Evolutionary conservation across 35 echinoderm and acorn worm species (phyloP).

Genomic region (Lytechinus pictus): DNA sequence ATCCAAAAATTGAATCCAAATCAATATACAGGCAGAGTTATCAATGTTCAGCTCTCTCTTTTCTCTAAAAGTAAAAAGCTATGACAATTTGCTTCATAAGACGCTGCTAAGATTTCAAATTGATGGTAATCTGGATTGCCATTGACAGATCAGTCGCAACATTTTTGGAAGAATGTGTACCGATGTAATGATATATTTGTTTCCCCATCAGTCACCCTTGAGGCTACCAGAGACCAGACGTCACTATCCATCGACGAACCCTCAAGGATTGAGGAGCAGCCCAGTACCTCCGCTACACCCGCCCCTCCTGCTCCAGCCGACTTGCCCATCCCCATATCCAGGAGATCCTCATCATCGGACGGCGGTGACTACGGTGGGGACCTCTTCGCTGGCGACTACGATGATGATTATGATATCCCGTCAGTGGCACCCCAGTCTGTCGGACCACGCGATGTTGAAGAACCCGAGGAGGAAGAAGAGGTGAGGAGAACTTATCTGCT

Average conservation of each 20-base stretch:
- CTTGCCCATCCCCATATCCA: constrained; percentile 72
- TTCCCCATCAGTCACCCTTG: not conserved
- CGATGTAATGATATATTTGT: too few species aligned
- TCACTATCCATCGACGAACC: constrained; percentile 53
- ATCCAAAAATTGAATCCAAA: too few species aligned
- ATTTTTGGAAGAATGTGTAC: too few species aligned
- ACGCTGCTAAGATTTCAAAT: too few species aligned
- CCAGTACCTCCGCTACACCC: constrained; percentile 61
- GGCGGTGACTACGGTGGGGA: constrained; percentile 74
- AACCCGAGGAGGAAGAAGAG: constrained; percentile 80
- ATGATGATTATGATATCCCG: constrained; percentile 93
- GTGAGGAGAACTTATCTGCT: not conserved
- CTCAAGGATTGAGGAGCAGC: constrained; percentile 49
- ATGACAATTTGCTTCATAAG: too few species aligned
- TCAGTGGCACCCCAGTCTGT: constrained; percentile 75
- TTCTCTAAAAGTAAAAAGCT: too few species aligned
- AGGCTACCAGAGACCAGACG: constrained; percentile 37
- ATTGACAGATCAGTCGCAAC: too few species aligned
- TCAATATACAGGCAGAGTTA: too few species aligned
- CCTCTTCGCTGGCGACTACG: constrained; percentile 75
- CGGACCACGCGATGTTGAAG: constrained; percentile 40
- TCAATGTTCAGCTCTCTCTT: too few species aligned
- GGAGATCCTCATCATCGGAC: constrained; percentile 69
- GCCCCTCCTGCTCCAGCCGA: constrained; percentile 51
- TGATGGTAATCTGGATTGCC: too few species aligned